Evolutionary conservation across 2,797 vertebrate species (phyloP), one percentile per base, ranked within the genome.

Genomic region (Melanogrammus aeglefinus): DNA sequence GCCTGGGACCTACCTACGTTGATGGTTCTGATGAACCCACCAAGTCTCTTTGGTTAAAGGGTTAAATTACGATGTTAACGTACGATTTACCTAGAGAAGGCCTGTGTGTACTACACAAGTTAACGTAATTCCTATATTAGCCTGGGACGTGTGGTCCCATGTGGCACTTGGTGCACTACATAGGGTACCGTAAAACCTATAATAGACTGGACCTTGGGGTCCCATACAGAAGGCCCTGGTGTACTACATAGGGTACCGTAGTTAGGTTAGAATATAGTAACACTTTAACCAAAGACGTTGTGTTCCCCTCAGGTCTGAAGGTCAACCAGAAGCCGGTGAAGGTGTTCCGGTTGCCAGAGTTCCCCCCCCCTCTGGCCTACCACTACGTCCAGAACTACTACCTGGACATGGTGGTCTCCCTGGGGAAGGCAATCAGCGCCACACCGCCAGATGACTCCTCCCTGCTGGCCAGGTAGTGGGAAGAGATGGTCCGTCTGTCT

Each of bases 311-410:
- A 99, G 97, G 91, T 73, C 76, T 92, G 81, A 95, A 86, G 73
- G 77, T 80, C 77, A 78, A 82, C 9, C 88, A 85, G 73, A 95
- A 91, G 83, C 57, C 86, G 0, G 84, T 94, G 13, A 94, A 88
- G 73, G 94, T 86, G 0, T 99, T 99, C 92, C 95, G 91, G 88
- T 94, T 99, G 44, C 98, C 98, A 0, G 97, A 98, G 33, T 95
- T 99, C 79, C 96, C 95, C 63, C 97, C 96, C 63, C 97, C 97
- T 0, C 86, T 99, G 86, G 82, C 95, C 77, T 93, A 92, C 82
- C 95, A 96, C 16, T 95, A 96, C 1, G 95, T 99, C 74, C 95
- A 96, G 83, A 94, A 94, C 4, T 99, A 98, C 86, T 96, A 97
- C 24, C 71, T 85, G 0, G 96, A 98, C 27, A 94, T 96, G 75